Conservation (phyloP, 2,888 invertebrate species). For the Lysandra bellargus region DNA sequence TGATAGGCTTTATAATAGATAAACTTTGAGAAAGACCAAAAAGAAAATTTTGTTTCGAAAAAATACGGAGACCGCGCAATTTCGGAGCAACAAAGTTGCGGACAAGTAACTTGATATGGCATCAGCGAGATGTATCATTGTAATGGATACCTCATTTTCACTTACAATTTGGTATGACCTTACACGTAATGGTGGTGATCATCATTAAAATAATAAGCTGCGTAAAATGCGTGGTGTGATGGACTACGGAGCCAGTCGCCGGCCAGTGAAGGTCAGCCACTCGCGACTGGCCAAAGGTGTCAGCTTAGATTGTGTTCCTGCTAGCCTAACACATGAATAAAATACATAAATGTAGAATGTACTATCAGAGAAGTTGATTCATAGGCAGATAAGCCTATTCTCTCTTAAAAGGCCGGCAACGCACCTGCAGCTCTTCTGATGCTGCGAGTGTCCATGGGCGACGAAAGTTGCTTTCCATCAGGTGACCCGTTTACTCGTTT, state of each 20-base stretch:
- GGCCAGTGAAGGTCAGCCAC: constrained; percentile 65
- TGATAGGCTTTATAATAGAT: too few species aligned
- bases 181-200: constrained; percentile 39
- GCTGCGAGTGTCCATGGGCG: too few species aligned
- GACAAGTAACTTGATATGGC: neutral
- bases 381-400: too few species aligned
- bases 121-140: constrained; percentile 3
- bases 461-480: too few species aligned
- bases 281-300: constrained; percentile 47
- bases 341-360: neutral
- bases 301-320: constrained; percentile 33
- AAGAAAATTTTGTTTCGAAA: too few species aligned
- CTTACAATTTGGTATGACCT: constrained; percentile 12
- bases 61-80: neutral
- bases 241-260: constrained; percentile 68
- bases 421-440: too few species aligned
- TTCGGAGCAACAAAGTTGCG: neutral
- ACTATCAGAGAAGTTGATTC: too few species aligned
- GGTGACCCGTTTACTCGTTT: too few species aligned
- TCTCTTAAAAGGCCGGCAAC: too few species aligned
- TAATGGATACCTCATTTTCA: neutral
- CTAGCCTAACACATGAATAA: neutral
- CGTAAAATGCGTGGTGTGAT: constrained; percentile 54
- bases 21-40: too few species aligned
- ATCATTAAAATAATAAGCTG: constrained; percentile 55